A percentile compares a stretch with the other conserved stretches of the same genome.
Evolutionary conservation across 1,140 invertebrate species (phyloP).

Genomic region (Mamestra configurata): DNA sequence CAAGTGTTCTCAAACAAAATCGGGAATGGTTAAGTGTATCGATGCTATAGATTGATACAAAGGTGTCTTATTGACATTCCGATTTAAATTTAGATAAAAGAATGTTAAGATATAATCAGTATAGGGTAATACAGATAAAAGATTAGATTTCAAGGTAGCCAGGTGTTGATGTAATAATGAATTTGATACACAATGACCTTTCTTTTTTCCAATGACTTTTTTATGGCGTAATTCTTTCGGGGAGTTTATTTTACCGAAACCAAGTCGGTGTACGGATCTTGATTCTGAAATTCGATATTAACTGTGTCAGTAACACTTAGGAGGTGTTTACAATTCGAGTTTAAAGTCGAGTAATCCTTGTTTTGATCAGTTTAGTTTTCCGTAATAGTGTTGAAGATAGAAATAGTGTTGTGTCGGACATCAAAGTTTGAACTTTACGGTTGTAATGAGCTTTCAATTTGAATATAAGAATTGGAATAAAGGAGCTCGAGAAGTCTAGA

Average conservation of each 20-base stretch:
- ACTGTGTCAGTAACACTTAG: conserved; percentile 2
- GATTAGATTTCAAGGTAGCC: conserved; percentile 52
- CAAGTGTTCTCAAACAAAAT: not conserved
- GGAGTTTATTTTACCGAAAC: conserved; percentile 46
- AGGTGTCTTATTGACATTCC: conserved; percentile 39
- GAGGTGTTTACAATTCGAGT: not conserved
- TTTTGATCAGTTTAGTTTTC: not conserved
- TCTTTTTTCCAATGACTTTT: conserved; percentile 7
- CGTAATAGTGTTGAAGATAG: not conserved
- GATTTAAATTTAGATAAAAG: conserved; percentile 46
- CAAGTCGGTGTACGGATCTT: conserved; percentile 5
- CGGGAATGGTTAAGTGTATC: not conserved
- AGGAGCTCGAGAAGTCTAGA: not conserved
- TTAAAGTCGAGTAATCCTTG: not conserved
- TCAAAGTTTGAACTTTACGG: not conserved
- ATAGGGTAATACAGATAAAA: conserved; percentile 44
- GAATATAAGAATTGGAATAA: not conserved
- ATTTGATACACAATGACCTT: conserved; percentile 25
- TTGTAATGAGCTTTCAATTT: not conserved
- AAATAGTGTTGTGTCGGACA: not conserved
- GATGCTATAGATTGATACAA: conserved; percentile 19
- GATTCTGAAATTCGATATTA: conserved; percentile 34
- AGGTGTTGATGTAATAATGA: conserved; percentile 52
- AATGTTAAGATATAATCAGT: conserved; percentile 35
- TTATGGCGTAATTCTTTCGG: conserved; percentile 51